Evolutionary conservation across 2,797 vertebrate species (phyloP), one percentile per base, ranked within the genome.

Genomic region (Florisuga fusca): DNA sequence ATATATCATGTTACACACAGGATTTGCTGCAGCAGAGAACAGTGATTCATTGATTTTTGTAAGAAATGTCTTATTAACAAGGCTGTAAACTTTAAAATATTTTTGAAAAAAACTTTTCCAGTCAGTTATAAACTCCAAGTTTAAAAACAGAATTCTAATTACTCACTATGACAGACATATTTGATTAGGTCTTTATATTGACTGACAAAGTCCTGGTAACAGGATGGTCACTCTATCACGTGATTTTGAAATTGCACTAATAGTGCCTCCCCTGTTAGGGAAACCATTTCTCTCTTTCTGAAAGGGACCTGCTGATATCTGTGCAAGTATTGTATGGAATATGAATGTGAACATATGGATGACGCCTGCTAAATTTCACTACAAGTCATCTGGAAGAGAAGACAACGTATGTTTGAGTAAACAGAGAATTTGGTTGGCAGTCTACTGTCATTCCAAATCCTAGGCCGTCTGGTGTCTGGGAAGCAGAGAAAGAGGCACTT

Each of bases 341-440:
- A 79, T 87, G 95, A 95, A 97, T 91, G 74, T 75, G 96, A 97
- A 96, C 94, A 94, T 96, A 93, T 95, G 91, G 89, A 62, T 83
- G 63, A 72, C 0, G 51, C 50, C 95, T 96, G 79, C 79, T 91
- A 95, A 86, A 88, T 97, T 96, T 97, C 94, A 93, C 69, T 89
- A 62, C 86, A 93, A 96, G 92, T 96, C 91, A 96, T 90, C 36
- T 91, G 92, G 78, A 95, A 95, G 84, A 96, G 86, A 94, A 89
- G 94, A 96, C 88, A 84, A 89, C 93, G 90, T 93, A 89, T 96
- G 81, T 96, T 93, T 95, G 76, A 96, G 85, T 92, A 97, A 97
- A 96, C 89, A 79, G 11, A 77, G 87, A 89, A 81, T 94, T 93
- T 90, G 91, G 80, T 92, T 97, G 91, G 94, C 88, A 95, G 69